These are phyloP conservation scores for Drosophila ercepeae DNA, from an alignment of 1,140 invertebrate genomes.

Conservation along the genomic window DNA sequence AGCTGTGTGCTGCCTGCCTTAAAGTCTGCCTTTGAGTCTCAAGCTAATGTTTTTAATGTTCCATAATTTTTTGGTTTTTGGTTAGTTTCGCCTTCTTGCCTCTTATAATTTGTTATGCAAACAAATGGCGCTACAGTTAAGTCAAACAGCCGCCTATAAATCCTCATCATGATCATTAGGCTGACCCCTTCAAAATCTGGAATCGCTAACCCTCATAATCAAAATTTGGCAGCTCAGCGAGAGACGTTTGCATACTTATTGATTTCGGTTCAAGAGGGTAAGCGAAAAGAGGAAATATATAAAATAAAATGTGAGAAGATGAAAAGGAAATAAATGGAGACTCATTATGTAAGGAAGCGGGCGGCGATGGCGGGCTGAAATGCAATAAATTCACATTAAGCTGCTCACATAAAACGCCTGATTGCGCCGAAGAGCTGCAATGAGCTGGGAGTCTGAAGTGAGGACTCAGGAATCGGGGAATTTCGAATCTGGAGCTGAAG, in stretches of 20 bases:
- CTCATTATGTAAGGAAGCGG: constrained; percentile 58
- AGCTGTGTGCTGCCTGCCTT: constrained; percentile 24
- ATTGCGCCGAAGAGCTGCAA: constrained; percentile 63
- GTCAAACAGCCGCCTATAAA: constrained; percentile 63
- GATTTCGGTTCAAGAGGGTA: constrained; percentile 36
- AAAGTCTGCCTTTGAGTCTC: constrained; percentile 23
- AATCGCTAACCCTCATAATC: constrained; percentile 66
- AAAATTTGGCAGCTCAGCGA: constrained; percentile 59
- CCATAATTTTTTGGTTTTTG: constrained; percentile 62
- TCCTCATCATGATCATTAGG: constrained; percentile 55
- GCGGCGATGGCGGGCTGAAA: constrained; percentile 43
- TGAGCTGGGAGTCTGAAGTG: constrained; percentile 24
- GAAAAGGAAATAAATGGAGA: constrained; percentile 45
- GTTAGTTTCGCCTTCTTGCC: constrained; percentile 14
- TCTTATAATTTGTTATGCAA: constrained; percentile 69
- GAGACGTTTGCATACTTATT: constrained; percentile 56
- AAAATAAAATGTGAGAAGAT: constrained; percentile 4
- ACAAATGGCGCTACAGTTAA: constrained; percentile 74
- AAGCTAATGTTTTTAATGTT: constrained; percentile 60
- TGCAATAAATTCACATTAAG: constrained; percentile 82
- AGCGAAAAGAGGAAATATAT: not conserved
- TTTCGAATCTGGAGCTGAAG: constrained; percentile 21
- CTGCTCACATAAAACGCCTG: constrained; percentile 80
- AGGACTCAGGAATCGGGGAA: not conserved
- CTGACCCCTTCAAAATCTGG: constrained; percentile 24